Percentiles rank a stretch among this genome's conserved stretches.
These are phyloP conservation scores for Eretmochelys imbricata DNA, from an alignment of 2,113 vertebrate genomes.

Conservation along the genomic window DNA sequence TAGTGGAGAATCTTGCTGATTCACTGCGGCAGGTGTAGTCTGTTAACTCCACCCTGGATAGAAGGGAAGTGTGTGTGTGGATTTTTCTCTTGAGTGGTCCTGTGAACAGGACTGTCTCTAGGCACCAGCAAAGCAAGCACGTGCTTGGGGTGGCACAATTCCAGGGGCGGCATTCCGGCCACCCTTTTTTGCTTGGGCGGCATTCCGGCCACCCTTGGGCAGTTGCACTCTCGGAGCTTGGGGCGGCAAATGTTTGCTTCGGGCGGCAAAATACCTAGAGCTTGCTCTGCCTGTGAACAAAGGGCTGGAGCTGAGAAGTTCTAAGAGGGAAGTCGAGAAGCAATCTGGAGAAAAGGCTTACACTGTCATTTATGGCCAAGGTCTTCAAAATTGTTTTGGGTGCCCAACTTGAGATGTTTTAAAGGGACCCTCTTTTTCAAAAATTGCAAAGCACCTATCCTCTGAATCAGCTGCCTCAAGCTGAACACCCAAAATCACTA, in stretches of 20 bases:
- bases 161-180: too few relatives aligned
- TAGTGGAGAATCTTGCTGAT: neutral
- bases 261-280: too few relatives aligned
- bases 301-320: neutral
- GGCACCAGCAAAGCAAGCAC: too few relatives aligned
- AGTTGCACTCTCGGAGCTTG: too few relatives aligned
- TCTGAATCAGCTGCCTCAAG: neutral
- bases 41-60: accelerated
- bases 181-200: too few relatives aligned
- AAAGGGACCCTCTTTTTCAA: neutral
- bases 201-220: too few relatives aligned
- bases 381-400: neutral
- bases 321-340: neutral
- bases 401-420: neutral
- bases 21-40: neutral
- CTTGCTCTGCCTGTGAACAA: too few relatives aligned
- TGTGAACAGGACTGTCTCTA: too few relatives aligned
- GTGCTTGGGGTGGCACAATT: too few relatives aligned
- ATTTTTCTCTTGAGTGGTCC: neutral
- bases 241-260: too few relatives aligned
- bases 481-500: neutral
- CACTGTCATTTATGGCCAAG: accelerated
- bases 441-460: neutral
- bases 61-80: neutral
- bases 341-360: neutral